Conservation (phyloP, 2,888 invertebrate genomes). For the Muschampia plurimacula region DNA sequence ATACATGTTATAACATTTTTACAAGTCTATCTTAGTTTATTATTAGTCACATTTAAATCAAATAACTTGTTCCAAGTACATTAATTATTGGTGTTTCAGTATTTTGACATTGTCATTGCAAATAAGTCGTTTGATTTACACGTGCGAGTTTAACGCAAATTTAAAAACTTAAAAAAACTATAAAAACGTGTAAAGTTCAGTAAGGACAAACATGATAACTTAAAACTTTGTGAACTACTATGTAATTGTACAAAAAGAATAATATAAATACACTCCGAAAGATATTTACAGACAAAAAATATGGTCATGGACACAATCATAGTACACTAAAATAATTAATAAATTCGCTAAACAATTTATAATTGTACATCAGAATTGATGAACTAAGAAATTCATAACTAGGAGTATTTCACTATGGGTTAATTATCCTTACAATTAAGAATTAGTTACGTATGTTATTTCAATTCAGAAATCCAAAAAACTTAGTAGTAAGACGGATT, state of each 20-base stretch:
- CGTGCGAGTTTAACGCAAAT: conserved; percentile 59
- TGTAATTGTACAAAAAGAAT: conserved; percentile 64
- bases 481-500: conserved; percentile 78
- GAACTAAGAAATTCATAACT: conserved; percentile 74
- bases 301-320: conserved; percentile 64
- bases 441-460: conserved; percentile 83
- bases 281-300: conserved; percentile 77
- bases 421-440: conserved; percentile 76
- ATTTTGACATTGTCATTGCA: conserved; percentile 18
- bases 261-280: conserved; percentile 72
- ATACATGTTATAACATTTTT: conserved; percentile 85
- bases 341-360: conserved; percentile 78
- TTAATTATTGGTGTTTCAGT: conserved; percentile 39
- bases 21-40: conserved; percentile 82
- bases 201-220: conserved; percentile 54
- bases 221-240: conserved; percentile 59
- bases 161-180: conserved; percentile 59
- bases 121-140: conserved; percentile 62
- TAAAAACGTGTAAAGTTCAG: conserved; percentile 62
- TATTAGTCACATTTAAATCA: conserved; percentile 53
- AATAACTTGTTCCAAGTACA: conserved; percentile 42
- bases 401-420: conserved; percentile 77
- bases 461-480: conserved; percentile 74
- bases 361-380: conserved; percentile 70
- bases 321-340: conserved; percentile 69